Evolutionary conservation across 2,888 invertebrate species (phyloP).

Genomic region (Heteromyza rotundicornis): DNA sequence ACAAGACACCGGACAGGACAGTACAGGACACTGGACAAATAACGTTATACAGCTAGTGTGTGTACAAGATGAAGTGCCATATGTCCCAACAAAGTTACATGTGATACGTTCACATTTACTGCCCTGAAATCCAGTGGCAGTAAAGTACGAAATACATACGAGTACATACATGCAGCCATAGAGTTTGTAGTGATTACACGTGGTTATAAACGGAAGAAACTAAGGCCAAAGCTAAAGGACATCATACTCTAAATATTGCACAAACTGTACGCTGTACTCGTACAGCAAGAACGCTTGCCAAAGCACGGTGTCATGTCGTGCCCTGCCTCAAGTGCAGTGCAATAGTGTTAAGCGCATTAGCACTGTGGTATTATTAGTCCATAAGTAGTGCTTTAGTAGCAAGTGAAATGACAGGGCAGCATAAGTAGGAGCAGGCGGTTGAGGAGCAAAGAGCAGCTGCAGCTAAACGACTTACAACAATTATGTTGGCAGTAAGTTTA

Average conservation of each 20-base stretch:
- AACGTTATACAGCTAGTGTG: not conserved
- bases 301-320: not conserved
- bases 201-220: conserved; percentile 43
- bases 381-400: not conserved
- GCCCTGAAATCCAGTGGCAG: too few species aligned
- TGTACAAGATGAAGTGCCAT: not conserved
- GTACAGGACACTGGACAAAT: not conserved
- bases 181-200: conserved; percentile 45
- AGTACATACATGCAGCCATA: too few species aligned
- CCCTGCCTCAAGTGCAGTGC: not conserved
- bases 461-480: not conserved
- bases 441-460: too few species aligned
- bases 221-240: not conserved
- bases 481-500: not conserved
- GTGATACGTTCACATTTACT: too few species aligned
- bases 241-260: too few species aligned
- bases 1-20: too few species aligned
- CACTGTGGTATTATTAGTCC: conserved; percentile 4
- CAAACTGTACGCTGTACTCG: not conserved
- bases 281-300: not conserved
- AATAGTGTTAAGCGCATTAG: not conserved
- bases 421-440: too few species aligned
- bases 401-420: not conserved
- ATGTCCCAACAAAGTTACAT: not conserved
- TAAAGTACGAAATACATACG: too few species aligned